Base-by-base conservation (phyloP, 2,888 invertebrate species). In the Sphaerophoria taeniata region DNA sequence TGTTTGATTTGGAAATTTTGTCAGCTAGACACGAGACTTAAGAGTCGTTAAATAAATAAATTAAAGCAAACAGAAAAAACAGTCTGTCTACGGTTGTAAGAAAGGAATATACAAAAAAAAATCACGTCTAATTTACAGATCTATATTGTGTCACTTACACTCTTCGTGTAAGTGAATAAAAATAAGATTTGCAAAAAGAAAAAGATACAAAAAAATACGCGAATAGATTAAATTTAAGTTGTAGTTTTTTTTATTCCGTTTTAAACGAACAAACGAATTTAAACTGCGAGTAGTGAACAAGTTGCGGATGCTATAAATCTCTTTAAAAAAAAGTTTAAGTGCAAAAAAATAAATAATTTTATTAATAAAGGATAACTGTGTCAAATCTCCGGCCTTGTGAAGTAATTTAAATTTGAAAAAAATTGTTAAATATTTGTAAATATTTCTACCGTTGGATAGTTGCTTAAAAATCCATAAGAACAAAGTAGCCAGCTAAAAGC, bases 281-380 rank as follows among this genome's bases (percentile, higher is more conserved):
- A 47, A 58, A 49, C n/a, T 53, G 69, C 24, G 24, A 24, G 24
- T 24, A 58, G 47, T 43, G 9, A 58, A 55, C 36, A 33, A 47
- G 56, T 72, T 36, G 39, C 78, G 72, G 71, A 82, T 82, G 67
- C 69, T 67, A 16, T 70, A 67, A 63, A 72, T 45, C 47, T 45
- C 47, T 47, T 51, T 58, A 9, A 24, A 34, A 36, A 45, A 34
- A 60, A 36, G 14, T 58, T 51, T 31, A 61, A 51, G n/a, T 56
- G 6, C 33, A 9, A 43, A 43, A 9, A 43, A 43, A 43, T 43
- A 6, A 43, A 43, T 12, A 2, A 24, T 24, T 24, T 24, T 24
- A 24, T 24, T 43, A 6, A 55, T 47, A 39, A 53, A 60, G 73
- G 73, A 79, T 79, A 58, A 51, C 60, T 67, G 33, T 69, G 53